Evolutionary conservation across 2,888 invertebrate species (phyloP).

Genomic region (Spicauda simplicius): DNA sequence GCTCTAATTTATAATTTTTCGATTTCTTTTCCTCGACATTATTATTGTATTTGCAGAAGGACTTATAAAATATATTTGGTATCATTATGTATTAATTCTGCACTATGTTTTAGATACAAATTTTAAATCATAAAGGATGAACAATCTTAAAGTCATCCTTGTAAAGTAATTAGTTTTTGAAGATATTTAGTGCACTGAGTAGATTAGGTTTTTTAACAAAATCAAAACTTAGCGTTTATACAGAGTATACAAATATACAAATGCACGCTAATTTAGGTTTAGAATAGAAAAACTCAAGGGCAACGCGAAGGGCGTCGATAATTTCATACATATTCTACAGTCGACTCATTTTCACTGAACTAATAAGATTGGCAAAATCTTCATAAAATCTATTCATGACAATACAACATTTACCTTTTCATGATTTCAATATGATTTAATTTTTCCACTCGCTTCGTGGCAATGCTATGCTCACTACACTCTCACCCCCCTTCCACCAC

Average conservation of each 20-base stretch:
- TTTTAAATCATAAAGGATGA: not conserved
- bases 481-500: slow-evolving; percentile 48
- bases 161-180: slow-evolving; percentile 15
- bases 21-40: slow-evolving; percentile 4
- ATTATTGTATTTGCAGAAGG: not conserved
- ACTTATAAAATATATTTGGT: not conserved
- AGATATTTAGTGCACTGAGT: slow-evolving; percentile 64
- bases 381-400: slow-evolving; percentile 25
- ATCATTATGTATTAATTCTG: not conserved
- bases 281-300: slow-evolving; percentile 23
- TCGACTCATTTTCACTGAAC: slow-evolving; percentile 19
- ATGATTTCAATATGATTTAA: slow-evolving; percentile 67
- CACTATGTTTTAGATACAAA: slow-evolving; percentile 22
- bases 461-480: slow-evolving; percentile 76
- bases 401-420: slow-evolving; percentile 55
- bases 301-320: slow-evolving; percentile 14
- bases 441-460: slow-evolving; percentile 81
- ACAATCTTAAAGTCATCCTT: not conserved
- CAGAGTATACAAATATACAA: slow-evolving; percentile 39
- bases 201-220: slow-evolving; percentile 53
- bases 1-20: slow-evolving; percentile 1
- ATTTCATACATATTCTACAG: slow-evolving; percentile 4
- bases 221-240: slow-evolving; percentile 36
- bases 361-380: slow-evolving; percentile 7
- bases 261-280: slow-evolving; percentile 62